phyloP scores from a whole-genome alignment of 2,888 invertebrate species.

The Habroteleia sp. region DNA sequence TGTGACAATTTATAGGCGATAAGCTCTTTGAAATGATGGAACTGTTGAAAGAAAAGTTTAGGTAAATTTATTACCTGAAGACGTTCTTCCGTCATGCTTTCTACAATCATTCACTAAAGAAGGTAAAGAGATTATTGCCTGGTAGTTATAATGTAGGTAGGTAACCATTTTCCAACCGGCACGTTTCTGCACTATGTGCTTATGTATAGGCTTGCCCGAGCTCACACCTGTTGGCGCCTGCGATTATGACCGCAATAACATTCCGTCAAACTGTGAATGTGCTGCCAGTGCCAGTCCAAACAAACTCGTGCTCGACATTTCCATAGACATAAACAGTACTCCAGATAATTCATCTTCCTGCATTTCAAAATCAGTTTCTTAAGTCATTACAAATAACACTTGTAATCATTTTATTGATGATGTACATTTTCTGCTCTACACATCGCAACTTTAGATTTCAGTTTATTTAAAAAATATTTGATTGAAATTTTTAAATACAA shows the following conservation, averaged over 20 bases:
- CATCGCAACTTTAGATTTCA: too few relatives aligned
- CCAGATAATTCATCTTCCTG: constrained; percentile 39
- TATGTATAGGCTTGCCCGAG: constrained; percentile 74
- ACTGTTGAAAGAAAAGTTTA: constrained; percentile 42
- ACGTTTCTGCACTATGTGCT: constrained; percentile 49
- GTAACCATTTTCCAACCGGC: constrained; percentile 48
- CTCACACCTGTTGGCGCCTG: constrained; percentile 80
- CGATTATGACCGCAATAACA: constrained; percentile 81
- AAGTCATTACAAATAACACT: too few relatives aligned
- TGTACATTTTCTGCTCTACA: too few relatives aligned
- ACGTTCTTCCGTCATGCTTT: constrained; percentile 36
- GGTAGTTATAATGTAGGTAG: constrained; percentile 38
- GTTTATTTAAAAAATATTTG: too few relatives aligned
- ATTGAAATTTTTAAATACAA: too few relatives aligned
- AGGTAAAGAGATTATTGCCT: constrained; percentile 48
- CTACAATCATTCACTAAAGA: constrained; percentile 33
- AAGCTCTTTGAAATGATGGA: constrained; percentile 29
- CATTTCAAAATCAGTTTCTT: constrained; percentile 1
- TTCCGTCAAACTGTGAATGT: constrained; percentile 78
- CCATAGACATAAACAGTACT: constrained; percentile 45
- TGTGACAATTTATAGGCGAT: constrained; percentile 33
- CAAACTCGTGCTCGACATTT: constrained; percentile 53
- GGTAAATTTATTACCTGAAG: constrained; percentile 38
- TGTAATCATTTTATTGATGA: too few relatives aligned
- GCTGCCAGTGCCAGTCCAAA: constrained; percentile 60